Conservation (phyloP, 2,113 vertebrate genomes). For the Charadrius vociferus region DNA sequence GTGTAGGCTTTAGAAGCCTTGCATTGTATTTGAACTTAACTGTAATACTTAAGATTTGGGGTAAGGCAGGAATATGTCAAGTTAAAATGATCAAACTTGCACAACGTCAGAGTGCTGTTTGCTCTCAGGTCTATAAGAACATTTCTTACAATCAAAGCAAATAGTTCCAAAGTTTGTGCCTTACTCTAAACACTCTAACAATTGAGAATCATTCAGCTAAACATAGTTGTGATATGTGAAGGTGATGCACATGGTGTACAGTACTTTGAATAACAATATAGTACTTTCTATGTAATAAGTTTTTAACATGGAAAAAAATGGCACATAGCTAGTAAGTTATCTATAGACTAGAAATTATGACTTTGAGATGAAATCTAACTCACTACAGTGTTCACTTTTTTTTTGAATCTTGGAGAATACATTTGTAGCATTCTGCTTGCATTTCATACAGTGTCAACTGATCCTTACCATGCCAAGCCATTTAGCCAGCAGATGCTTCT, state of each 20-base stretch:
- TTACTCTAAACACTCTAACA: background rate
- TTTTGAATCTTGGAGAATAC: background rate
- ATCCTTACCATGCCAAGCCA: background rate
- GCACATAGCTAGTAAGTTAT: background rate
- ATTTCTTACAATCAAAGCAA: background rate
- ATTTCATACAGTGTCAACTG: background rate
- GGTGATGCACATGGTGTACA: accelerated
- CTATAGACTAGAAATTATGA: background rate
- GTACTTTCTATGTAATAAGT: background rate
- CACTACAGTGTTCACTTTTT: background rate
- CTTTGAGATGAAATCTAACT: background rate
- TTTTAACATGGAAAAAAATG: background rate
- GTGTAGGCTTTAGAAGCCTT: background rate
- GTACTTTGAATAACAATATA: background rate
- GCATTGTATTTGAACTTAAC: background rate
- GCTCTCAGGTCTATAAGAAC: background rate
- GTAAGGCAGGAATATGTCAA: background rate
- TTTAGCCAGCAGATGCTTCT: background rate
- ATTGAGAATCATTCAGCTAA: background rate
- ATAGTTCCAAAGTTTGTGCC: background rate
- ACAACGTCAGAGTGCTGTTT: background rate
- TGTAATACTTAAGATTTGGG: background rate
- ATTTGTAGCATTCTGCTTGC: background rate
- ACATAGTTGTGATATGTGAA: background rate
- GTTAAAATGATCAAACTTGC: background rate